Percentiles rank a stretch among this genome's conserved stretches.
phyloP scores from a whole-genome alignment of 2,888 invertebrate genomes.

The Stenurella melanura region DNA sequence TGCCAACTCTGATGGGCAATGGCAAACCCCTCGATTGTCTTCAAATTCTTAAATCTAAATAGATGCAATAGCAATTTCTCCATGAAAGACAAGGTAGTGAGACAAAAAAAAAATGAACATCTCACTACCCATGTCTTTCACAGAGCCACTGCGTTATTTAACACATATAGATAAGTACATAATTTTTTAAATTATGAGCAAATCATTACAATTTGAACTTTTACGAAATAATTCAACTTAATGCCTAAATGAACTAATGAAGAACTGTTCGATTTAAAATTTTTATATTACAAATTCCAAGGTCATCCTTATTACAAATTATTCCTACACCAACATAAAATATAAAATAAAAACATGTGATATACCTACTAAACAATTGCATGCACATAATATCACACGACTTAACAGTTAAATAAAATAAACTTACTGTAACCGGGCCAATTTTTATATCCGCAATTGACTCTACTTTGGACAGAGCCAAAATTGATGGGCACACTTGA shows the following conservation, averaged over 20 bases:
- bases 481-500: conserved; percentile 79
- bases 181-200: neutral
- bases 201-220: neutral
- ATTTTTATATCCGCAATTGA: conserved; percentile 75
- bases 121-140: conserved; percentile 99
- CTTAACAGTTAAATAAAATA: neutral
- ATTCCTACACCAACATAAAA: too few species aligned
- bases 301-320: too few species aligned
- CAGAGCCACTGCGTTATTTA: conserved; percentile 73
- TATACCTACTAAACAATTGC: too few species aligned
- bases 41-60: conserved; percentile 18
- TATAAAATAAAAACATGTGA: too few species aligned
- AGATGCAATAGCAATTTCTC: conserved; percentile 71
- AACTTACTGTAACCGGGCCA: conserved; percentile 77
- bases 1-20: conserved; percentile 75
- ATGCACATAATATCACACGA: too few species aligned
- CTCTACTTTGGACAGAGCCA: conserved; percentile 76
- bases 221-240: neutral
- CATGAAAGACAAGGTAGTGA: conserved; percentile 99
- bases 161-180: neutral
- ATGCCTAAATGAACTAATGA: too few species aligned
- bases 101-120: conserved; percentile 84
- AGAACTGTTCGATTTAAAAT: too few species aligned
- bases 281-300: too few species aligned
- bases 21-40: conserved; percentile 61